Conservation (phyloP, 2,113 vertebrate genomes). For the Ammodytes dubius region DNA sequence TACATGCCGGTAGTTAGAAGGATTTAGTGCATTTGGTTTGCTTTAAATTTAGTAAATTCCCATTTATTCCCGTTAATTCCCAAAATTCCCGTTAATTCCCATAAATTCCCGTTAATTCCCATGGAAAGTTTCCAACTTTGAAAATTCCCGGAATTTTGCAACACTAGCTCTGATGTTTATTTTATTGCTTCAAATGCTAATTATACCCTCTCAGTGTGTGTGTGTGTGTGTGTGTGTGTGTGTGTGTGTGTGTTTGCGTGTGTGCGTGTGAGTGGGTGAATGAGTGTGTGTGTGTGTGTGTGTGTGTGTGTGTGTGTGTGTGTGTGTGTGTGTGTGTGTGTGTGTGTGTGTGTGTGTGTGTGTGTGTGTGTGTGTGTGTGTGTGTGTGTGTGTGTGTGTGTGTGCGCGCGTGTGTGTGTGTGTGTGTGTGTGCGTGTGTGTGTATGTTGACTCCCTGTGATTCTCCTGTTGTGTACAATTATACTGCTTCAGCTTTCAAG, state of each 20-base stretch:
- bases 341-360: background rate
- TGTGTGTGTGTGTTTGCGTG: background rate
- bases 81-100: no score
- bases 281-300: slow-evolving; percentile 7
- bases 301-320: background rate
- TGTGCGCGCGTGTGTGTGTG: background rate
- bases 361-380: slow-evolving; percentile 32
- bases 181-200: slow-evolving; percentile 40
- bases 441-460: slow-evolving; percentile 39
- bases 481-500: slow-evolving; percentile 62
- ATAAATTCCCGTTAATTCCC: no score
- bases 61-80: no score
- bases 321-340: background rate
- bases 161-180: slow-evolving; percentile 52
- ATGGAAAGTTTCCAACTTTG: no score
- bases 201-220: slow-evolving; percentile 17
- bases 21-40: no score
- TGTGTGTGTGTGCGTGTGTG: slow-evolving; percentile 39
- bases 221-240: background rate
- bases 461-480: slow-evolving; percentile 75
- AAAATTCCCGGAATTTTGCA: background rate
- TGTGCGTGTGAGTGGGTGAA: slow-evolving; percentile 17
- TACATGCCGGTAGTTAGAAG: no score
- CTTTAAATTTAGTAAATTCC: no score
- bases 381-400: background rate